phyloP scores from a whole-genome alignment of 2,888 invertebrate species.

The Coleophora deauratella region DNA sequence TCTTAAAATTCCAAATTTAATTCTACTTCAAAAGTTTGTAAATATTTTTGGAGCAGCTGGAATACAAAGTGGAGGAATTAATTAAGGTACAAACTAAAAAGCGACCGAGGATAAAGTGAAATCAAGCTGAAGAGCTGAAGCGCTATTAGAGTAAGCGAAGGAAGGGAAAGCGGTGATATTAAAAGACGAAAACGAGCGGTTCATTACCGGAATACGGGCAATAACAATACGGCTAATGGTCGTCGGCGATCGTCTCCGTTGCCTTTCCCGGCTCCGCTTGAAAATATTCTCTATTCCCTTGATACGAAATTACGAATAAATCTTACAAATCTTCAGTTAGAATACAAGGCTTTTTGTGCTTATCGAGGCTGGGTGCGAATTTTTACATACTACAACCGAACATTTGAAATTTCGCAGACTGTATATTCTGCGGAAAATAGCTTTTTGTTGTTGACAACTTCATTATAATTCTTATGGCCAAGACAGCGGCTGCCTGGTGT shows the following conservation, averaged over 20 bases:
- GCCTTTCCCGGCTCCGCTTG: slow-evolving; percentile 50
- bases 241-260: slow-evolving; percentile 54
- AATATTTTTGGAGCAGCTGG: slow-evolving; percentile 22
- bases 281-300: slow-evolving; percentile 36
- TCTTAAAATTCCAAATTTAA: slow-evolving; percentile 44
- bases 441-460: no score
- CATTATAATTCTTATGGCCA: no score
- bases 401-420: no score
- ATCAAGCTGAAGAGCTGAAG: slow-evolving; percentile 50
- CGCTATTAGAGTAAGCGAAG: slow-evolving; percentile 51
- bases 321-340: slow-evolving; percentile 32
- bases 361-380: not conserved
- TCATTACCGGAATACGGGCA: slow-evolving; percentile 67
- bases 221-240: slow-evolving; percentile 72
- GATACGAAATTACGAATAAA: not conserved
- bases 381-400: no score
- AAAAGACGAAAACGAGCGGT: slow-evolving; percentile 67
- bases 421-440: no score
- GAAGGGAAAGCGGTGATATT: slow-evolving; percentile 58
- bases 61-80: slow-evolving; percentile 43
- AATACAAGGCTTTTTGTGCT: slow-evolving; percentile 17
- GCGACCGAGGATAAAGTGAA: slow-evolving; percentile 46
- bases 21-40: slow-evolving; percentile 28
- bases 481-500: no score
- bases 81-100: slow-evolving; percentile 44